These are phyloP conservation scores for Nematopogon swammerdamellus DNA, from an alignment of 2,888 invertebrate species.

Conservation along the genomic window DNA sequence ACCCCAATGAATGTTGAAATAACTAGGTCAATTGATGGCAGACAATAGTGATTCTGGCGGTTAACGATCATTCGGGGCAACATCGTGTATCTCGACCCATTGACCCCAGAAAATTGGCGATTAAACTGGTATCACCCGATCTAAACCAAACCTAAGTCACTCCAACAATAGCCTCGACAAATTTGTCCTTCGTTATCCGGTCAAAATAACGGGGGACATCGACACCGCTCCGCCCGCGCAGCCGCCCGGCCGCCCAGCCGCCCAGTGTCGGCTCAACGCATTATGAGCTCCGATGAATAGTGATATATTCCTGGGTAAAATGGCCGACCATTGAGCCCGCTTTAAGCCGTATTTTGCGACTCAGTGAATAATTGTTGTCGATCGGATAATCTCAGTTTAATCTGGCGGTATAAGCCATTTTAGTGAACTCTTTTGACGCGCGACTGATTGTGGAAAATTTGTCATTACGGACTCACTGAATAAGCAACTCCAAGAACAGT, in stretches of 20 bases:
- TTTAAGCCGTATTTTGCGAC: neutral
- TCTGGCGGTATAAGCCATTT: neutral
- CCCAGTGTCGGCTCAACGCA: neutral
- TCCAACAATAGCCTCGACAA: neutral
- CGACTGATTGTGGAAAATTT: no score
- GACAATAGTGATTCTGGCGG: no score
- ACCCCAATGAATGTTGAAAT: no score
- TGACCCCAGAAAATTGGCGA: neutral
- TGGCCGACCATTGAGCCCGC: neutral
- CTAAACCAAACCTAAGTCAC: neutral
- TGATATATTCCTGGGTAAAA: neutral
- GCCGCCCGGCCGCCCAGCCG: neutral
- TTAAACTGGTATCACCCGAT: neutral
- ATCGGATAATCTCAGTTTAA: neutral
- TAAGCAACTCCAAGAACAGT: no score
- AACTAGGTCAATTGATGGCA: no score
- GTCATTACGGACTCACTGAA: no score
- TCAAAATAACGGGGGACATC: neutral
- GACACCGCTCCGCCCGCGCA: neutral
- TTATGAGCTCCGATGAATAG: neutral
- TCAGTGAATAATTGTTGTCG: neutral
- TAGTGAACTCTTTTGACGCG: neutral
- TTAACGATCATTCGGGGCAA: no score
- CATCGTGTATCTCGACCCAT: no score
- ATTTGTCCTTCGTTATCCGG: neutral